Conservation (phyloP, 2,113 vertebrate species). For the Tetrao urogallus region DNA sequence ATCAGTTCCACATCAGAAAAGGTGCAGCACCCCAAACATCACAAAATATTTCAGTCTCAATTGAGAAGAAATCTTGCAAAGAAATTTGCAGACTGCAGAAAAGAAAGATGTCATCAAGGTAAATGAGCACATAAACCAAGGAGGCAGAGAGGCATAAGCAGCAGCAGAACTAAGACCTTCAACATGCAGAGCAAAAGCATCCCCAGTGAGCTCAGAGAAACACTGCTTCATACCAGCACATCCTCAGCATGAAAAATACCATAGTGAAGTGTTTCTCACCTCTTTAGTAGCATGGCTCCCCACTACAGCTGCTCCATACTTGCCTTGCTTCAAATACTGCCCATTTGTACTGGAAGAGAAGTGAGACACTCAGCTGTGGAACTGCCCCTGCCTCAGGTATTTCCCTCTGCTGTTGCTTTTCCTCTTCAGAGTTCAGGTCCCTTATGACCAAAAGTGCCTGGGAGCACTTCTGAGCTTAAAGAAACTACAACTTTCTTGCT, state of each 20-base stretch:
- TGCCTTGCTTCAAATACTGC: conserved; percentile 94
- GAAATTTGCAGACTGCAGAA: fast-evolving
- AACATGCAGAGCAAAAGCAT: not conserved
- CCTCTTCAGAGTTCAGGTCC: not conserved
- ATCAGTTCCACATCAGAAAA: not conserved
- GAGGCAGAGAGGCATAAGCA: not conserved
- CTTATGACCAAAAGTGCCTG: not conserved
- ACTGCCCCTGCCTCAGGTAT: not conserved
- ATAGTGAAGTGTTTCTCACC: conserved; percentile 76
- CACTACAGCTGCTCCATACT: conserved; percentile 93
- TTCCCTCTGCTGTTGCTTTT: not conserved
- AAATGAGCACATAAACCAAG: not conserved
- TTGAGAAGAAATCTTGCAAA: not conserved
- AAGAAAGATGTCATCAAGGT: not conserved
- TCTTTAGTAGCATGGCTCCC: conserved; percentile 88
- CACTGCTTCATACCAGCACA: fast-evolving
- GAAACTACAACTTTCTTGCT: not conserved
- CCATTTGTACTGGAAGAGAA: conserved; percentile 84
- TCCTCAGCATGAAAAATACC: fast-evolving
- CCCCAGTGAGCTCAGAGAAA: not conserved
- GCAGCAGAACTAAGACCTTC: not conserved
- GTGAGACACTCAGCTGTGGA: conserved; percentile 37
- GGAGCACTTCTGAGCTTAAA: not conserved
- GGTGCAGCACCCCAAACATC: not conserved
- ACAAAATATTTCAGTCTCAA: not conserved